Conservation (phyloP, 1,140 invertebrate genomes). For the Cherax destructor region DNA sequence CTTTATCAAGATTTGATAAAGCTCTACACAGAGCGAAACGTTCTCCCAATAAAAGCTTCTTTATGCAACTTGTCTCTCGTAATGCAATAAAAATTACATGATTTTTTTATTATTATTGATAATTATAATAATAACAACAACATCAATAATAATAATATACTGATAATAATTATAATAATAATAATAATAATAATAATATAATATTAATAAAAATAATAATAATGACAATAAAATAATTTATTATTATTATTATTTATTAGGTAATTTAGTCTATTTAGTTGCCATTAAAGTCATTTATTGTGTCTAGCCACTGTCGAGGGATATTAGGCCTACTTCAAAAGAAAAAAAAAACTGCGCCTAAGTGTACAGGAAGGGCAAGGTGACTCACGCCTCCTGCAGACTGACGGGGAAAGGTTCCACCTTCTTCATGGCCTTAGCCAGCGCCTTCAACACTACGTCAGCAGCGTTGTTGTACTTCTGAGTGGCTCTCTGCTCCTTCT, state of each 20-base stretch:
- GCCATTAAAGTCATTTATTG: no score
- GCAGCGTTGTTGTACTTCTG: background rate
- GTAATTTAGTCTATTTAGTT: no score
- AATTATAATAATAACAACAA: background rate
- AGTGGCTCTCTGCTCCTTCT: background rate
- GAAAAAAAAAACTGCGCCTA: no score
- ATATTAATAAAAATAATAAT: background rate
- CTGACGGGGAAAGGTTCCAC: background rate
- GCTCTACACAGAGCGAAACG: no score
- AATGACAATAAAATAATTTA: no score
- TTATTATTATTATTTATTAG: no score
- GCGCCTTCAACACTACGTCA: background rate
- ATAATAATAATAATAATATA: background rate
- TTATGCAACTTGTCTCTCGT: no score
- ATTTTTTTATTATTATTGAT: background rate
- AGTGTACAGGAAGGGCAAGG: background rate
- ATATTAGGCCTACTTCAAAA: no score
- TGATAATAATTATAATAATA: background rate
- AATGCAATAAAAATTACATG: background rate
- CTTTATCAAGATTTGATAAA: no score
- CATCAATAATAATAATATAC: background rate
- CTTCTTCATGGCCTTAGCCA: background rate
- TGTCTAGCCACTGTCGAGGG: no score
- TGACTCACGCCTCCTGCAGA: background rate
- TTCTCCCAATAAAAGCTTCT: no score